phyloP scores from a whole-genome alignment of 1,140 invertebrate genomes.

The Drosophila yakuba region DNA sequence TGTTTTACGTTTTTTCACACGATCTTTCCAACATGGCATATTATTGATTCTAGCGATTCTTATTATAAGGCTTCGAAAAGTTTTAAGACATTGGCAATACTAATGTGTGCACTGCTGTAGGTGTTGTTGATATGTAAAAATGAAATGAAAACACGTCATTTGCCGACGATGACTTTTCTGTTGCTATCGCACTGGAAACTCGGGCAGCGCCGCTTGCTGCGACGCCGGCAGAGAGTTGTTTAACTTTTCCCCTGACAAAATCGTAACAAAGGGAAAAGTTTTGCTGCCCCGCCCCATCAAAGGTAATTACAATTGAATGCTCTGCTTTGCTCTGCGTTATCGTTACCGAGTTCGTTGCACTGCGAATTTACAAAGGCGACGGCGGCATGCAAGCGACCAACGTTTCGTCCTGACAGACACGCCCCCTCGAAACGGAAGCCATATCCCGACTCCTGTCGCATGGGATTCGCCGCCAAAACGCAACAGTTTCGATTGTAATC shows the following conservation, averaged over 20 bases:
- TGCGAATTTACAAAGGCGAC: slow-evolving; percentile 61
- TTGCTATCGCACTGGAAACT: slow-evolving; percentile 73
- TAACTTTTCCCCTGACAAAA: slow-evolving; percentile 67
- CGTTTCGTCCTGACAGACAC: slow-evolving; percentile 34
- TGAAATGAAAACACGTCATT: slow-evolving; percentile 70
- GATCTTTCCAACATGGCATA: too few relatives aligned
- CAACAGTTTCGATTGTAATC: slow-evolving; percentile 52
- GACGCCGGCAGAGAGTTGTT: slow-evolving; percentile 47
- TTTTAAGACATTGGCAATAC: too few relatives aligned
- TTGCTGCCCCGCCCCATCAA: slow-evolving; percentile 43
- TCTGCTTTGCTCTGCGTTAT: slow-evolving; percentile 46
- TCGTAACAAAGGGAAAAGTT: slow-evolving; percentile 57
- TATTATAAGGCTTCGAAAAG: too few relatives aligned
- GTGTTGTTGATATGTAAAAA: slow-evolving; percentile 32
- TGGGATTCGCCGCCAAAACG: slow-evolving; percentile 27
- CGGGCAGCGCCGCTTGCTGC: slow-evolving; percentile 34
- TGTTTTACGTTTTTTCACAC: too few relatives aligned
- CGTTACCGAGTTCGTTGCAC: slow-evolving; percentile 70
- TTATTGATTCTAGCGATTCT: too few relatives aligned
- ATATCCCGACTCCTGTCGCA: slow-evolving; percentile 7
- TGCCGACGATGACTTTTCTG: slow-evolving; percentile 40
- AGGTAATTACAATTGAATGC: slow-evolving; percentile 70
- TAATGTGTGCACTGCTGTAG: slow-evolving; percentile 1
- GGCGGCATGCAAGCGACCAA: slow-evolving; percentile 46
- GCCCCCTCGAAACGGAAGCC: slow-evolving; percentile 15